Conservation (phyloP, 2,888 invertebrate species). For the Protodeltote pygarga region DNA sequence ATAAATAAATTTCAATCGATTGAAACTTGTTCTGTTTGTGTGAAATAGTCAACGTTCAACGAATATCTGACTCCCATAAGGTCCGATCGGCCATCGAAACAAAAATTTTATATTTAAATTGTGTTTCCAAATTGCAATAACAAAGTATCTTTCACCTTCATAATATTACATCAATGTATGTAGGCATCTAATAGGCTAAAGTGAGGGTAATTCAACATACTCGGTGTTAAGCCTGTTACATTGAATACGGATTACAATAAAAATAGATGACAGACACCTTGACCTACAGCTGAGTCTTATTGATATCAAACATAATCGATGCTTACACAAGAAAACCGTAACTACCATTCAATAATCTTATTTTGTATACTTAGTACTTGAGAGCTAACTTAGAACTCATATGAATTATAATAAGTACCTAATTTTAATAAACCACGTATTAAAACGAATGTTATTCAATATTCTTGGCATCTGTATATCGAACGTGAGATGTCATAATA, state of each 20-base stretch:
- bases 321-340: constrained; percentile 6
- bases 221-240: constrained; percentile 26
- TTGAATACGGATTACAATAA: constrained; percentile 46
- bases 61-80: too few species aligned
- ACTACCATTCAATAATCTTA: too few species aligned
- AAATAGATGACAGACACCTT: constrained; percentile 42
- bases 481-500: constrained; percentile 28
- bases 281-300: constrained; percentile 28
- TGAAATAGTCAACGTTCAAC: too few species aligned
- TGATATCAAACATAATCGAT: constrained; percentile 12
- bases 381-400: too few species aligned
- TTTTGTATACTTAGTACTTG: too few species aligned
- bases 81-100: too few species aligned
- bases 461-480: constrained; percentile 10
- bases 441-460: constrained; percentile 21
- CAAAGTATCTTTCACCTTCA: too few species aligned
- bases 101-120: constrained; percentile 1
- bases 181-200: constrained; percentile 15
- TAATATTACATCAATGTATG: constrained; percentile 13
- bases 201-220: constrained; percentile 25
- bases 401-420: too few species aligned
- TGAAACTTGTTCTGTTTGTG: too few species aligned
- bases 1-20: too few species aligned
- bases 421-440: neutral
- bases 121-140: neutral